Evolutionary conservation across 2,888 invertebrate genomes (phyloP).

Genomic region (Epinotia demarniana): DNA sequence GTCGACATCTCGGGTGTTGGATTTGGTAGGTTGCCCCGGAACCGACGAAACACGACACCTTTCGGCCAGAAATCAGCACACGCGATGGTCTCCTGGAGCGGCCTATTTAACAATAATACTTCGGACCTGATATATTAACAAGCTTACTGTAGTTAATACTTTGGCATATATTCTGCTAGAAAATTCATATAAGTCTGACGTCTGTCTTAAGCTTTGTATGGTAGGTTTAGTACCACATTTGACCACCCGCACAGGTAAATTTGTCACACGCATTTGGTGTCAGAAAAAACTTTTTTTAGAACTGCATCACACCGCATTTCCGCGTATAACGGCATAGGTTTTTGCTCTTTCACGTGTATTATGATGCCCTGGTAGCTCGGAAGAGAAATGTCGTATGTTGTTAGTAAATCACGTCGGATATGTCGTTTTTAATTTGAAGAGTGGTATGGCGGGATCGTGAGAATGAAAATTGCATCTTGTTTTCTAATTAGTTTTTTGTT

Average conservation of each 20-base stretch:
- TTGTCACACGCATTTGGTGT: slow-evolving; percentile 36
- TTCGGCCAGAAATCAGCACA: no score
- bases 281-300: slow-evolving; percentile 40
- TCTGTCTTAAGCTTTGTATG: not conserved
- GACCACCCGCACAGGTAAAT: slow-evolving; percentile 15
- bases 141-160: not conserved
- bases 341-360: slow-evolving; percentile 41
- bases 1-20: no score
- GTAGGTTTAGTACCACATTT: slow-evolving; percentile 4
- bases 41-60: no score
- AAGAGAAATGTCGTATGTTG: slow-evolving; percentile 1
- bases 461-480: slow-evolving; percentile 45
- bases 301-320: slow-evolving; percentile 39
- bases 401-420: not conserved
- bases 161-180: not conserved
- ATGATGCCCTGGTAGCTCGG: not conserved
- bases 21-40: no score
- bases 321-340: slow-evolving; percentile 42
- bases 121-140: no score
- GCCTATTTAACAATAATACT: no score
- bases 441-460: slow-evolving; percentile 33
- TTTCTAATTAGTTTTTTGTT: slow-evolving; percentile 45
- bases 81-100: no score
- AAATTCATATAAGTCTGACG: not conserved
- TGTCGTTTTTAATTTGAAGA: not conserved